A percentile compares a stretch with the other conserved stretches of the same genome.
Conservation (phyloP, 2,797 vertebrate species). For the Schizopygopsis malacanthus region DNA sequence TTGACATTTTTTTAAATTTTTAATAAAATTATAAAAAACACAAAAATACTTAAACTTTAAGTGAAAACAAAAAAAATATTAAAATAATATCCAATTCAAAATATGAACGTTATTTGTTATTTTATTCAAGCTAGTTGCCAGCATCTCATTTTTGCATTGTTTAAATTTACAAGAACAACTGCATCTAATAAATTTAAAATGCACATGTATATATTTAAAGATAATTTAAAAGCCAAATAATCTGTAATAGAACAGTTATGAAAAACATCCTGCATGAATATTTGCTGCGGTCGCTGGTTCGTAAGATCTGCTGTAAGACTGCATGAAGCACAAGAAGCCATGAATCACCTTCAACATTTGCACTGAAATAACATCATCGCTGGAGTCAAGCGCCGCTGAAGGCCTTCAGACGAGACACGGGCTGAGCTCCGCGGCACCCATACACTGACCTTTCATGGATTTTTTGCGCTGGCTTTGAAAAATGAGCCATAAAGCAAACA, state of each 20-base stretch:
- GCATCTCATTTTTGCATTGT: no score
- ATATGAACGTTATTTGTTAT: no score
- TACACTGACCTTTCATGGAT: constrained; percentile 80
- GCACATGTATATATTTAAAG: not conserved
- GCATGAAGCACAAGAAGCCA: not conserved
- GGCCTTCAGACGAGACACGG: not conserved
- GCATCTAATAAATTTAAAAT: no score
- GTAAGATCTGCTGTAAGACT: not conserved
- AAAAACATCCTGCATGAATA: not conserved
- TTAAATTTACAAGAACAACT: no score
- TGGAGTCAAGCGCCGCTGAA: not conserved
- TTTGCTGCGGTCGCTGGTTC: not conserved
- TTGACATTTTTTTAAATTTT: no score
- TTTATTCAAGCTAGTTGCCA: no score
- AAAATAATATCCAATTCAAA: no score
- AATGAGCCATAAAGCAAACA: constrained; percentile 88
- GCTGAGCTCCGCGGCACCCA: constrained; percentile 28
- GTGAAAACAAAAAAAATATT: no score
- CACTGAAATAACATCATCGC: not conserved
- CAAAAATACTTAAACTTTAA: no score
- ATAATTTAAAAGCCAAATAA: not conserved
- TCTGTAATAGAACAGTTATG: not conserved
- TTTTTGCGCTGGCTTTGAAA: constrained; percentile 82
- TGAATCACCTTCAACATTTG: not conserved
- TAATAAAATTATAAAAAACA: no score